Evolutionary conservation across 2,888 invertebrate genomes (phyloP), one percentile per base, ranked within the genome.

Genomic region (Pseudococcus longispinus): DNA sequence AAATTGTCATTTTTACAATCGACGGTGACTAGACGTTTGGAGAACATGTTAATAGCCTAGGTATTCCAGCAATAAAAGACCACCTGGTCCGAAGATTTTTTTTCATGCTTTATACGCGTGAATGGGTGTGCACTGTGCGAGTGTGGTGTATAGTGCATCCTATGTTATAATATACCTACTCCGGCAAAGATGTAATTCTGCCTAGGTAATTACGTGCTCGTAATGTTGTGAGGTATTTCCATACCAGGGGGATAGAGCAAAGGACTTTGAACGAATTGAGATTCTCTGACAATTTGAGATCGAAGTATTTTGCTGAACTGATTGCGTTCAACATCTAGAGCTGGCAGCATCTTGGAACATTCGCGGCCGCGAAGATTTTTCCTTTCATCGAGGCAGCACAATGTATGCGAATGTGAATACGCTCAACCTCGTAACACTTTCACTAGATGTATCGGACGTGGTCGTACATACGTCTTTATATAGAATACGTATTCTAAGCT

Each of bases 381-480:
- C 11, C 55, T 55, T 55, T 55, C 55, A 55, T 55, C 55, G 6
- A 20, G 20, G 9, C n/a, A 4, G 5, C 9, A 23, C 20, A 55
- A 18, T 74, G 70, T 32, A 29, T 74, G 32, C 70, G 70, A 74
- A 26, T 74, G 29, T 74, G 18, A 83, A 83, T 20, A 74, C 29
- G 46, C 44, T 23, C 46, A 85, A 85, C 85, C 85, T 85, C 85
- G 85, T 85, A 85, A 85, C 74, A 85, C 85, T 85, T 85, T 85
- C 85, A 85, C 85, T 85, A 51, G 26, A 26, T 20, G 11, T 55
- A 55, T 23, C 20, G 20, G 20, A 55, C 55, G 55, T 23, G 55
- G 55, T 55, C 55, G 20, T 55, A 55, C 44, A 13, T 11, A n/a
- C 44, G 13, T 51, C 2, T 51, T 13, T 51, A 51, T 44, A 3